Evolutionary conservation across 2,113 vertebrate genomes (phyloP), one percentile per base, ranked within the genome.

Genomic region (Urocynchramus pylzowi): DNA sequence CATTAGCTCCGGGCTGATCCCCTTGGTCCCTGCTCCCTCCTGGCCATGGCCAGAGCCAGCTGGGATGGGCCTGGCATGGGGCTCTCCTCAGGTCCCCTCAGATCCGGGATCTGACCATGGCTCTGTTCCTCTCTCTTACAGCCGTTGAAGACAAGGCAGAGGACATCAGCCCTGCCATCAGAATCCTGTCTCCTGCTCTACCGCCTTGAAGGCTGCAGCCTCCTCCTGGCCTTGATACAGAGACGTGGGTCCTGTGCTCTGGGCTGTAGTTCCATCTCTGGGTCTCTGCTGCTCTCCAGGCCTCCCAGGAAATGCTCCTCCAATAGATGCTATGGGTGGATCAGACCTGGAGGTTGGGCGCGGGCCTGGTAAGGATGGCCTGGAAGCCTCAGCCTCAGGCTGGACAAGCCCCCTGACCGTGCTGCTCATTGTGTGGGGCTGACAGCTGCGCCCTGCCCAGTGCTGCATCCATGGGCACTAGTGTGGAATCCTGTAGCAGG

Each of bases 301-400:
- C 20, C 20, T 50, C 47, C 14, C 5, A 13, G 18, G 26, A 37
- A 50, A 69, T 13, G 1, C 67, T 69, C 22, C n/a, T 50, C 3
- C 7, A 50, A 6, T 2, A 50, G 9, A 7, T 11, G 24, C 9
- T 49, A 45, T 6, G 6, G 18, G n/a, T 11, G 26, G 19, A 37
- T 7, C 3, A 27, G 7, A 14, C 7, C 5, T 69, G 18, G n/a
- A 69, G 5, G 19, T 30, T 22, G 1, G 13, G 13, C 4, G 9
- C 22, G 41, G 7, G 5, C 28, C 39, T 64, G 45, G 47, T 69
- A 69, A 50, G 47, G 10, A 37, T 4, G 7, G 45, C 45, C 45
- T 6, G 26, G 5, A 12, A 37, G 45, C 18, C 18, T 9, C 33
- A 24, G 42, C 16, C 16, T n/a, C n/a, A 2, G 26, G 7, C 67